Percentiles rank a stretch among this genome's conserved stretches.
Conservation (phyloP, 2,797 vertebrate genomes). For the Melanotaenia maccullochi region DNA sequence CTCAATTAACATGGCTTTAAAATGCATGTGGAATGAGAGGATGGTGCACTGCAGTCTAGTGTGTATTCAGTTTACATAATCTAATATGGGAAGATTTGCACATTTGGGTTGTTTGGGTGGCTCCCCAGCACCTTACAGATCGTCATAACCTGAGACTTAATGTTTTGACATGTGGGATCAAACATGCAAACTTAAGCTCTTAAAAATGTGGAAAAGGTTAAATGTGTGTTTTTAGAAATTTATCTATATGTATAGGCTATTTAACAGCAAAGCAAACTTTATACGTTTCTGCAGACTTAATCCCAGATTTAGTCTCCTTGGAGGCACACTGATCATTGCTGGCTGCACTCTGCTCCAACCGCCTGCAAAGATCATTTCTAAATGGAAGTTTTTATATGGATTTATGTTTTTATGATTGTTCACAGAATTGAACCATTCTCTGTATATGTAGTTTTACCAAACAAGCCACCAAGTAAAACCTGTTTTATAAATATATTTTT, state of each 20-base stretch:
- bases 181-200: neutral
- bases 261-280: too few species aligned
- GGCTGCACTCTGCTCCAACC: neutral
- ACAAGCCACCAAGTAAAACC: too few species aligned
- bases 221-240: too few species aligned
- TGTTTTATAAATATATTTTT: neutral
- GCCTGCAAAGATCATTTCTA: too few species aligned
- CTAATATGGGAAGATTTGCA: constrained; percentile 11
- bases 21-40: constrained; percentile 22
- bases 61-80: constrained; percentile 60
- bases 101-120: constrained; percentile 24
- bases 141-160: constrained; percentile 33
- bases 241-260: too few species aligned
- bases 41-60: constrained; percentile 19
- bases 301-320: neutral
- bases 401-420: too few species aligned
- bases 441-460: too few species aligned
- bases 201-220: neutral
- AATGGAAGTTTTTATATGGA: too few species aligned
- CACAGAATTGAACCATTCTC: too few species aligned
- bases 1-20: constrained; percentile 44
- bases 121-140: constrained; percentile 8
- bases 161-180: neutral
- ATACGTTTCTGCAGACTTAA: neutral
- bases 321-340: neutral